A percentile compares a stretch with the other conserved stretches of the same genome.
These are phyloP conservation scores for Chymomyza caudatula DNA, from an alignment of 2,888 invertebrate genomes.

Conservation along the genomic window DNA sequence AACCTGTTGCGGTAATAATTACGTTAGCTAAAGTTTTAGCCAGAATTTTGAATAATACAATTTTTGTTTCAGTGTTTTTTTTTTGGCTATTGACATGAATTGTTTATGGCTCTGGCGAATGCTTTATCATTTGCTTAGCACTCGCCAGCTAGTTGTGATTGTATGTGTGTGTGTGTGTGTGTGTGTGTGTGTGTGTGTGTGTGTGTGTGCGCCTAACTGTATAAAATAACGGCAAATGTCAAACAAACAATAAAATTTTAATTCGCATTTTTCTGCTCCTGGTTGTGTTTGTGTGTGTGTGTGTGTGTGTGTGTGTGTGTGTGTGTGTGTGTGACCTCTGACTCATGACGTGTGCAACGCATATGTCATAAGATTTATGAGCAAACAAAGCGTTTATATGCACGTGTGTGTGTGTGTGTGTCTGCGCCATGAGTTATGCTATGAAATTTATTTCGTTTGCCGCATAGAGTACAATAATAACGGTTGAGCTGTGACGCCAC, in stretches of 20 bases:
- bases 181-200: conserved; percentile 10
- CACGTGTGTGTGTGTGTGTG: neutral
- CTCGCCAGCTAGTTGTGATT: neutral
- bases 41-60: neutral
- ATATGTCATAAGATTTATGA: conserved; percentile 67
- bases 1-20: neutral
- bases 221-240: conserved; percentile 38
- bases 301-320: neutral
- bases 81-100: conserved; percentile 12
- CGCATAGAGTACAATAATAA: conserved; percentile 3
- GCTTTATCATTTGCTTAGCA: neutral
- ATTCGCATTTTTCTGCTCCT: conserved; percentile 36
- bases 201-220: neutral
- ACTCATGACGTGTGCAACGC: conserved; percentile 29
- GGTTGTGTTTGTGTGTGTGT: neutral
- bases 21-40: neutral
- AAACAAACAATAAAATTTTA: conserved; percentile 46
- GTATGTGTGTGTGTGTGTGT: conserved; percentile 4
- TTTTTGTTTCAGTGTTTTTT: too few species aligned
- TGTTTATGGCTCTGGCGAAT: conserved; percentile 24
- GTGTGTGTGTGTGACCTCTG: neutral
- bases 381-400: conserved; percentile 27
- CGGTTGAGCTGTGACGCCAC: conserved; percentile 7
- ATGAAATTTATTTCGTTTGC: conserved; percentile 67
- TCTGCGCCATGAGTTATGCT: conserved; percentile 58